These are phyloP conservation scores for Nomada lathburiana DNA, from an alignment of 2,888 invertebrate species.

Conservation along the genomic window DNA sequence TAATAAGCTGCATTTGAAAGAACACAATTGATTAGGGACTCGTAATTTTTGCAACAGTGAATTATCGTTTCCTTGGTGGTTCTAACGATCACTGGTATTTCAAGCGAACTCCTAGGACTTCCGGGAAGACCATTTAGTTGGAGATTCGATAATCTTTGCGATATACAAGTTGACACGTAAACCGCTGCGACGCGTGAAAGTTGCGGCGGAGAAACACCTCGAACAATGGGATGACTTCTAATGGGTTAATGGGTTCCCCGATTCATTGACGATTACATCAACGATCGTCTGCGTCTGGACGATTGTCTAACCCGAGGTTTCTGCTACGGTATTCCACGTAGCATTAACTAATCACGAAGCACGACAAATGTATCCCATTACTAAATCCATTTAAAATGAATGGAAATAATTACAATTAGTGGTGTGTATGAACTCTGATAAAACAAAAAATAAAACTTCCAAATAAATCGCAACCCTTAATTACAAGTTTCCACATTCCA, in stretches of 20 bases:
- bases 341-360: neutral
- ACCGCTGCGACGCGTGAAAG: constrained; percentile 3
- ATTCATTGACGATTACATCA: constrained; percentile 7
- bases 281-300: constrained; percentile 5
- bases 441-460: too few species aligned
- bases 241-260: constrained; percentile 11
- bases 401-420: too few species aligned
- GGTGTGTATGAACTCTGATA: too few species aligned
- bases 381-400: neutral
- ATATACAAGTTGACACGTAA: constrained; percentile 7
- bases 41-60: neutral
- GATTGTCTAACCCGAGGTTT: neutral
- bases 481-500: too few species aligned
- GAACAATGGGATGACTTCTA: constrained; percentile 25
- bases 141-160: constrained; percentile 53
- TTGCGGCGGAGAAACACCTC: constrained; percentile 6
- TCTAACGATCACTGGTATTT: neutral
- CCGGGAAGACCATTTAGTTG: constrained; percentile 39
- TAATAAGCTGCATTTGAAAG: too few species aligned
- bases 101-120: constrained; percentile 59
- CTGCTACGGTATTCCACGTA: neutral
- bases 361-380: neutral
- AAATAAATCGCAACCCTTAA: too few species aligned
- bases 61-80: neutral
- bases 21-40: neutral